Evolutionary conservation across 2,113 vertebrate genomes (phyloP).

Genomic region (Mustela lutreola): DNA sequence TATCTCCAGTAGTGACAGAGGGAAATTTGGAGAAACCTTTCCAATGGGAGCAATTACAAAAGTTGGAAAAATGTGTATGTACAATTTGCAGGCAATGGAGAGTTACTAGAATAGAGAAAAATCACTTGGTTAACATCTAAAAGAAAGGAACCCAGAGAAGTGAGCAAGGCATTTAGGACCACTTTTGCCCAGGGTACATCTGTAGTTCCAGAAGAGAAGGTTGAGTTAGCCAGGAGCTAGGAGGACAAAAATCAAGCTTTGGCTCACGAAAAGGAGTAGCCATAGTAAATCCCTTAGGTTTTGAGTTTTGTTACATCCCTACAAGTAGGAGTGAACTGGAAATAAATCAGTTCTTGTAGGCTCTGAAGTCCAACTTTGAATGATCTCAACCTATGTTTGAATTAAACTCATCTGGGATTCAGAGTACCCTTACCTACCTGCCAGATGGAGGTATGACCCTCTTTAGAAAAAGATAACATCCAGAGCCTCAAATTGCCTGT

Average conservation of each 20-base stretch:
- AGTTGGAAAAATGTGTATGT: not conserved
- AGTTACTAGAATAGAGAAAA: not conserved
- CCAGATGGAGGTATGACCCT: not conserved
- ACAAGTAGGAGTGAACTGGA: not conserved
- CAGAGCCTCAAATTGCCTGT: not conserved
- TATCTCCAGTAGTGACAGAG: not conserved
- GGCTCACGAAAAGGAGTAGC: not conserved
- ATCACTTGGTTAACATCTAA: not conserved
- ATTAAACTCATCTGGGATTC: not conserved
- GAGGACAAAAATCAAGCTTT: not conserved
- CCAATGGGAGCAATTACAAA: not conserved
- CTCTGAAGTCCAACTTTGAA: not conserved
- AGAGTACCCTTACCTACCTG: not conserved
- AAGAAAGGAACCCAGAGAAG: not conserved
- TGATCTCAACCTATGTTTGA: not conserved
- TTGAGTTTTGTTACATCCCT: not conserved
- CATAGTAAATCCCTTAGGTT: not conserved
- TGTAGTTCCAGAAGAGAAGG: not conserved
- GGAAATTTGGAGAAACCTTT: not conserved
- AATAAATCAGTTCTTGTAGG: not conserved
- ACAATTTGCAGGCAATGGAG: not conserved
- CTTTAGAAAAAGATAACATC: not conserved
- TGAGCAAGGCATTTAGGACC: not conserved
- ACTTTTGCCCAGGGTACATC: not conserved
- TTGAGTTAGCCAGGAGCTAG: not conserved